These are phyloP conservation scores for Hypselothyrea guttata DNA, from an alignment of 2,888 invertebrate species.

Conservation along the genomic window DNA sequence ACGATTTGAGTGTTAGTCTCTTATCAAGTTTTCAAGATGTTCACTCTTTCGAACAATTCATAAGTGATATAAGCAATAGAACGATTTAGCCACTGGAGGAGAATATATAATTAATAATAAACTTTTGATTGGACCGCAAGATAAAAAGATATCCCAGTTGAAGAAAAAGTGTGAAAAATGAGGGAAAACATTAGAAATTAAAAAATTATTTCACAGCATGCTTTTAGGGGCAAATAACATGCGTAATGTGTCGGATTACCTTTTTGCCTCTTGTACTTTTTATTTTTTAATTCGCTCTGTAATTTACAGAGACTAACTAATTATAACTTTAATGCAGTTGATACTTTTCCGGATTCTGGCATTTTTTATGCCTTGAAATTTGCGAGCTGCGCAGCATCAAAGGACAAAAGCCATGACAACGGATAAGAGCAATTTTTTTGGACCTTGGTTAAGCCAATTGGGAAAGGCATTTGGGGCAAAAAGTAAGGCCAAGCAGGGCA, in stretches of 20 bases:
- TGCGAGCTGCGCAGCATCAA: conserved; percentile 14
- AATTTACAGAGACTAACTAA: conserved; percentile 40
- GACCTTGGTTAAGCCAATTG: conserved; percentile 14
- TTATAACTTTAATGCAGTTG: conserved; percentile 63
- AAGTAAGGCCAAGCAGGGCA: background rate
- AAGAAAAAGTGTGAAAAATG: too few relatives aligned
- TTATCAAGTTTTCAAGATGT: too few relatives aligned
- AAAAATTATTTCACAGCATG: too few relatives aligned
- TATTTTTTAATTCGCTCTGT: background rate
- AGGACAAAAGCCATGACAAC: conserved; percentile 55
- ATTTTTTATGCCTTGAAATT: conserved; percentile 14
- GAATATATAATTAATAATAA: too few relatives aligned
- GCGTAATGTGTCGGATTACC: background rate
- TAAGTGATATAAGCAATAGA: too few relatives aligned
- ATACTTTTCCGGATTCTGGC: conserved; percentile 12
- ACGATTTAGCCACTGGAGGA: too few relatives aligned
- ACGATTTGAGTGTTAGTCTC: too few relatives aligned
- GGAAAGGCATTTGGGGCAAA: conserved; percentile 13
- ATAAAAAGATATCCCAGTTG: too few relatives aligned
- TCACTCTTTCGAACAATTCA: too few relatives aligned
- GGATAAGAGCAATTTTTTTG: background rate
- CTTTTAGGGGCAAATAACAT: background rate
- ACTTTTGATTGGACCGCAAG: too few relatives aligned
- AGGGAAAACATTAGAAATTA: too few relatives aligned
- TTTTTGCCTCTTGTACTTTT: too few relatives aligned